These are phyloP conservation scores for Pogonognathellus flavescens DNA, from an alignment of 1,140 invertebrate genomes.

Conservation along the genomic window DNA sequence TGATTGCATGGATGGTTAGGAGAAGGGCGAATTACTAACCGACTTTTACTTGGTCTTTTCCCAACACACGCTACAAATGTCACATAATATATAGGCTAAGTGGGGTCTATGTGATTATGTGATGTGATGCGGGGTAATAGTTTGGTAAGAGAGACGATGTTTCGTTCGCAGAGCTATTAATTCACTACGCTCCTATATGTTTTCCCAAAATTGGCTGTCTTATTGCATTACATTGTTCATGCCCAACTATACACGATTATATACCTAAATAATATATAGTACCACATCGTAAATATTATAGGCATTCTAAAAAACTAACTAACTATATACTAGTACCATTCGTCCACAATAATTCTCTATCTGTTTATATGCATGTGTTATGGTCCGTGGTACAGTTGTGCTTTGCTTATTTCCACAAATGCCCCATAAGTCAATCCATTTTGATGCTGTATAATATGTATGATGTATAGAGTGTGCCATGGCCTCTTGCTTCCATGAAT, in stretches of 20 bases:
- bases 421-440: too few relatives aligned
- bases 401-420: too few relatives aligned
- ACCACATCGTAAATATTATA: too few relatives aligned
- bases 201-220: background rate
- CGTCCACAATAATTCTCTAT: too few relatives aligned
- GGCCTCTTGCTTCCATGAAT: too few relatives aligned
- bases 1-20: conserved; percentile 15
- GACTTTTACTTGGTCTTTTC: background rate
- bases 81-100: background rate
- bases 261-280: too few relatives aligned
- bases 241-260: too few relatives aligned
- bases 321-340: background rate
- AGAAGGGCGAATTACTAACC: background rate
- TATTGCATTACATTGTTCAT: background rate
- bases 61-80: conserved; percentile 1
- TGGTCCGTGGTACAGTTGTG: too few relatives aligned
- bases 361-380: too few relatives aligned
- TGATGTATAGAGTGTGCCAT: too few relatives aligned
- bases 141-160: background rate
- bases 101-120: background rate
- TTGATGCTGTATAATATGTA: too few relatives aligned
- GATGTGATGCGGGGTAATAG: conserved; percentile 5
- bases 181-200: background rate
- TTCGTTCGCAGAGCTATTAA: background rate
- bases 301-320: too few relatives aligned